Percentiles rank a stretch among this genome's conserved stretches.
Evolutionary conservation across 2,113 vertebrate species (phyloP).

Genomic region (Perca fluviatilis): DNA sequence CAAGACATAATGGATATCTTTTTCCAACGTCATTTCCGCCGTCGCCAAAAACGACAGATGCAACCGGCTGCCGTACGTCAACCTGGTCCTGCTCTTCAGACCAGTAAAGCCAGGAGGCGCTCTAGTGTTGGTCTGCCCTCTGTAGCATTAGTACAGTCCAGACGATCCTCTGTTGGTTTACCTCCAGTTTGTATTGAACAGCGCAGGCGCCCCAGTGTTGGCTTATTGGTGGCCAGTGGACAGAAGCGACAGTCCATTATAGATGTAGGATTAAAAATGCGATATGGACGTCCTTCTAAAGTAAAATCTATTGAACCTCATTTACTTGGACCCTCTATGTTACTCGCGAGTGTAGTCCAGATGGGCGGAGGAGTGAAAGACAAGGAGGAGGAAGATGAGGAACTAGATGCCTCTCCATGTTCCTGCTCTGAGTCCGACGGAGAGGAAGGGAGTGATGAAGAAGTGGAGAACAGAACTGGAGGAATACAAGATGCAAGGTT

Average conservation of each 20-base stretch:
- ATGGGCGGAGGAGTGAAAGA: conserved; percentile 53
- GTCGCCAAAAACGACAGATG: conserved; percentile 65
- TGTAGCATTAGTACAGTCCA: conserved; percentile 77
- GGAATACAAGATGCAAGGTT: conserved; percentile 4
- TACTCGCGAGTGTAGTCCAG: conserved; percentile 85
- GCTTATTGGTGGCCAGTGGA: conserved; percentile 55
- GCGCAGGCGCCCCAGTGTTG: conserved; percentile 70
- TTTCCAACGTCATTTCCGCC: conserved; percentile 89
- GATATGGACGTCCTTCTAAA: conserved; percentile 42
- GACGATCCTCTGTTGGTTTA: conserved; percentile 86
- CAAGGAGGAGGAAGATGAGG: conserved; percentile 16
- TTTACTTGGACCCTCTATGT: conserved; percentile 83
- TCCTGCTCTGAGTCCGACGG: conserved; percentile 63
- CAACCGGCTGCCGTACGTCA: conserved; percentile 50
- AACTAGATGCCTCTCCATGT: conserved; percentile 32
- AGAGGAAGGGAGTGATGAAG: conserved; percentile 37
- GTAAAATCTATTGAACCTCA: conserved; percentile 75
- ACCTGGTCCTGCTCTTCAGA: conserved; percentile 77
- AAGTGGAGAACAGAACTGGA: neutral
- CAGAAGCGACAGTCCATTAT: conserved; percentile 46
- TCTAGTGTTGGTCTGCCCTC: conserved; percentile 90
- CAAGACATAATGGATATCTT: conserved; percentile 88
- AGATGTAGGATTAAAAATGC: conserved; percentile 62
- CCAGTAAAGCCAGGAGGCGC: conserved; percentile 89
- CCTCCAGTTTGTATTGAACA: conserved; percentile 79